phyloP scores from a whole-genome alignment of 2,113 vertebrate species.

The Prietella phreatophila region DNA sequence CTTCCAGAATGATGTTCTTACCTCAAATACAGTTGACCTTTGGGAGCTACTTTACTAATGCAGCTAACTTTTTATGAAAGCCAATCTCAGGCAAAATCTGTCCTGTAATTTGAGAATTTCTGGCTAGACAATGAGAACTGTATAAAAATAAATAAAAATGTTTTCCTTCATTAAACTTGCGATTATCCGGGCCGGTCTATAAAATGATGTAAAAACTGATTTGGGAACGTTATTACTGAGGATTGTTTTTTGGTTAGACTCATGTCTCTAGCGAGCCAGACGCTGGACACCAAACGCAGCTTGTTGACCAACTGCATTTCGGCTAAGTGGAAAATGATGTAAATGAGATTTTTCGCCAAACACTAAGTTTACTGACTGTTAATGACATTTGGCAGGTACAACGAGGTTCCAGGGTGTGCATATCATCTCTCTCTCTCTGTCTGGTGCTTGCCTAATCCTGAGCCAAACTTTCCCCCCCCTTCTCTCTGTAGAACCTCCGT shows the following conservation, averaged over 20 bases:
- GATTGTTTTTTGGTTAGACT: background rate
- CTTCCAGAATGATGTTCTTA: background rate
- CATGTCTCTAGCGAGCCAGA: background rate
- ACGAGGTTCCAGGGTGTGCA: constrained; percentile 1
- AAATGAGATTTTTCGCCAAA: constrained; percentile 9
- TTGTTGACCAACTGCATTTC: background rate
- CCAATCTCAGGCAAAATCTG: background rate
- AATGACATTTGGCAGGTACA: constrained; percentile 14
- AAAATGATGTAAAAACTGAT: background rate
- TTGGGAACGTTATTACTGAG: background rate
- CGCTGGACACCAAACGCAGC: background rate
- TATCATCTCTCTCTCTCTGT: constrained; percentile 14
- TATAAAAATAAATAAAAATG: too few relatives aligned
- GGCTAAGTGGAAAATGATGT: background rate
- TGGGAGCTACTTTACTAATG: background rate
- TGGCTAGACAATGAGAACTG: background rate
- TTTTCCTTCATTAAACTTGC: background rate
- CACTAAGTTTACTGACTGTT: constrained; percentile 9
- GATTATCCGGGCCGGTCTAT: background rate
- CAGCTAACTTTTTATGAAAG: background rate
- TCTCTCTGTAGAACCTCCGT: background rate
- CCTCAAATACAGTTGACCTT: constrained; percentile 13
- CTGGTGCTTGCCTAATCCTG: background rate
- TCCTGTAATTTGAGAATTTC: background rate
- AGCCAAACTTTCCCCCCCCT: background rate